Percentiles rank a stretch among this genome's conserved stretches.
Evolutionary conservation across 2,888 invertebrate genomes (phyloP).

Genomic region (Pachycephus smyrnensis): DNA sequence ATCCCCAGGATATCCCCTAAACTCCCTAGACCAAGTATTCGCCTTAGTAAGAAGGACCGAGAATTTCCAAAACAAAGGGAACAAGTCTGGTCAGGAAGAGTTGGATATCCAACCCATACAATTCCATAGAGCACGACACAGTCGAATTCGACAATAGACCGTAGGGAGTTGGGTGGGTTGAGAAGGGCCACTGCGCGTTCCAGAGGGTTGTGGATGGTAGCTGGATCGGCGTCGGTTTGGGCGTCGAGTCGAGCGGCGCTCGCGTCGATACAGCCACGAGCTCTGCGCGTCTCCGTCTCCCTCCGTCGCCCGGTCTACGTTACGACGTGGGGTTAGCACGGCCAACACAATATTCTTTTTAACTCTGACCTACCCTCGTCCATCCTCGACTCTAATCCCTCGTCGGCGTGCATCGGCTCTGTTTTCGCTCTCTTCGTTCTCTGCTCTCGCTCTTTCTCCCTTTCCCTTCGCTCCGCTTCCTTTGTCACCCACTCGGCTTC

Average conservation of each 20-base stretch:
- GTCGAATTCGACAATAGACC: too few species aligned
- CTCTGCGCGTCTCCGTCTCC: slow-evolving; percentile 58
- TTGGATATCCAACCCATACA: too few species aligned
- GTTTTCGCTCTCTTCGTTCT: slow-evolving; percentile 17
- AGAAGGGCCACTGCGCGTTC: neutral
- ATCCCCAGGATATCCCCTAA: too few species aligned
- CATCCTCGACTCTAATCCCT: slow-evolving; percentile 23
- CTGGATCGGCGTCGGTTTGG: slow-evolving; percentile 20
- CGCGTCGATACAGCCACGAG: slow-evolving; percentile 66
- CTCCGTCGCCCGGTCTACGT: slow-evolving; percentile 25
- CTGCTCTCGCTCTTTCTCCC: slow-evolving; percentile 15
- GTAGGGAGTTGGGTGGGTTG: too few species aligned
- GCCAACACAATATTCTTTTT: slow-evolving; percentile 17
- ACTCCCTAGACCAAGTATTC: too few species aligned
- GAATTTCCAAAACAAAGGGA: too few species aligned
- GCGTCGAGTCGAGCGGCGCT: slow-evolving; percentile 60
- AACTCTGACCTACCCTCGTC: slow-evolving; percentile 24
- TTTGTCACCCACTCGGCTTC: neutral
- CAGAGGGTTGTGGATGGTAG: slow-evolving; percentile 8
- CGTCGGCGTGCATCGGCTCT: slow-evolving; percentile 14
- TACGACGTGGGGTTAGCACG: slow-evolving; percentile 23
- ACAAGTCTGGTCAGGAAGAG: too few species aligned
- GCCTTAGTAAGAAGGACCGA: too few species aligned
- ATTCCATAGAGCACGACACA: too few species aligned
- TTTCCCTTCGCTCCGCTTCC: slow-evolving; percentile 22